Evolutionary conservation across 2,113 vertebrate genomes (phyloP).

Genomic region (Marcusenius ussheri): DNA sequence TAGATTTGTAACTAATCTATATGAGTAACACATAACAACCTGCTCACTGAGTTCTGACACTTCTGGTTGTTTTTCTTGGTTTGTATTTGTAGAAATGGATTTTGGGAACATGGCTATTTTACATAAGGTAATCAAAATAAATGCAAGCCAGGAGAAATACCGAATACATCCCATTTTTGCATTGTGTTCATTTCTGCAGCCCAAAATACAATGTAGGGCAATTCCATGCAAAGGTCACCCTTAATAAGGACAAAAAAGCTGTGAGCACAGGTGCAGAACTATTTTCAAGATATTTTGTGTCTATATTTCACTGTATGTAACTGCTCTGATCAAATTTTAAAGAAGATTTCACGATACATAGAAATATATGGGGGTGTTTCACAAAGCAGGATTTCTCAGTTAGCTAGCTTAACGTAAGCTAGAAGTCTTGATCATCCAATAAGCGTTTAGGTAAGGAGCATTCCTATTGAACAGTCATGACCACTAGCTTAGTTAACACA

Average conservation of each 20-base stretch:
- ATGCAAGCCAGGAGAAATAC: neutral
- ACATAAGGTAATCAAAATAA: neutral
- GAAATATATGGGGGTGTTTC: neutral
- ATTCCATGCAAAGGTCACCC: neutral
- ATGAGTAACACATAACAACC: neutral
- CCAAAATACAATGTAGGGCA: neutral
- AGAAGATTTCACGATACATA: neutral
- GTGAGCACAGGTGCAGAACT: neutral
- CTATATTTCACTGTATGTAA: neutral
- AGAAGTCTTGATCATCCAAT: no score
- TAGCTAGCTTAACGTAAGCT: no score
- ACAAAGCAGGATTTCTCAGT: no score
- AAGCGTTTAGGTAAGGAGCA: no score
- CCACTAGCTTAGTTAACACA: no score
- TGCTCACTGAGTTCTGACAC: neutral
- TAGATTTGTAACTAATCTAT: neutral
- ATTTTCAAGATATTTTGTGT: neutral
- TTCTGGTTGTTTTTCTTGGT: neutral
- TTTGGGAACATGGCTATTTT: neutral
- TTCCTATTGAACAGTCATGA: no score
- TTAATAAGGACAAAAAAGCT: neutral
- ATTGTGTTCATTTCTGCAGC: neutral
- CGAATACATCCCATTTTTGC: neutral
- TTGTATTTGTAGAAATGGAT: neutral
- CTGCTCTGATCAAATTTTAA: neutral